A percentile compares a stretch with the other conserved stretches of the same genome.
Conservation (phyloP, 37 sponge, comb jelly and placozoan genomes). For the Spongilla lacustris region DNA sequence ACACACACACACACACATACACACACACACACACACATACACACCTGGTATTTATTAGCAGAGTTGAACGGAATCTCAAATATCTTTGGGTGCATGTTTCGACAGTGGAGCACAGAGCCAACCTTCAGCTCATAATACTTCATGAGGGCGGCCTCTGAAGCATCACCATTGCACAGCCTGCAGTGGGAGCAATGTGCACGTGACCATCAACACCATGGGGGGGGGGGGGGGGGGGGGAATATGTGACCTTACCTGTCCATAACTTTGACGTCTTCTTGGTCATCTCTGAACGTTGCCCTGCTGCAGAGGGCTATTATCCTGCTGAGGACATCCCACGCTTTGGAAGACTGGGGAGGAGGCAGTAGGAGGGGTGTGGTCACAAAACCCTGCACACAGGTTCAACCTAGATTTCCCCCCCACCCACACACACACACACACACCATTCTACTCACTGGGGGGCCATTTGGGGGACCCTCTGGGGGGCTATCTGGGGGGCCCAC, state of each 20-base stretch:
- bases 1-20: no score
- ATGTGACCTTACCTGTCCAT: constrained; percentile 84
- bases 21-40: not conserved
- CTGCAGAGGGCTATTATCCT: constrained; percentile 88
- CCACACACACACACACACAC: not conserved
- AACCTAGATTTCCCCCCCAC: not conserved
- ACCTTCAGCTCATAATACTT: constrained; percentile 92
- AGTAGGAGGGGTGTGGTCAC: not conserved
- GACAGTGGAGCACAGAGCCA: constrained; percentile 53
- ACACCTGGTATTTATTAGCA: constrained; percentile 88
- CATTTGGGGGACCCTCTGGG: not conserved
- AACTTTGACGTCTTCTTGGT: constrained; percentile 59
- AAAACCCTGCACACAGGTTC: not conserved
- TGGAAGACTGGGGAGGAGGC: constrained; percentile 14
- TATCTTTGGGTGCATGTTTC: constrained; percentile 75
- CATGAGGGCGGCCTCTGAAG: constrained; percentile 92
- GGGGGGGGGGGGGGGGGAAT: no score
- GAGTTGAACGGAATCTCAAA: constrained; percentile 99
- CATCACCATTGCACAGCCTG: constrained; percentile 91
- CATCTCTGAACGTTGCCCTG: constrained; percentile 78
- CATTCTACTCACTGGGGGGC: not conserved
- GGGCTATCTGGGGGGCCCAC: constrained; percentile 15
- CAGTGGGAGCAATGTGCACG: not conserved
- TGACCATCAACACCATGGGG: no score
- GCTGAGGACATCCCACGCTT: constrained; percentile 79